phyloP scores from a whole-genome alignment of 2,888 invertebrate genomes.

The Drosophila aldrichi region DNA sequence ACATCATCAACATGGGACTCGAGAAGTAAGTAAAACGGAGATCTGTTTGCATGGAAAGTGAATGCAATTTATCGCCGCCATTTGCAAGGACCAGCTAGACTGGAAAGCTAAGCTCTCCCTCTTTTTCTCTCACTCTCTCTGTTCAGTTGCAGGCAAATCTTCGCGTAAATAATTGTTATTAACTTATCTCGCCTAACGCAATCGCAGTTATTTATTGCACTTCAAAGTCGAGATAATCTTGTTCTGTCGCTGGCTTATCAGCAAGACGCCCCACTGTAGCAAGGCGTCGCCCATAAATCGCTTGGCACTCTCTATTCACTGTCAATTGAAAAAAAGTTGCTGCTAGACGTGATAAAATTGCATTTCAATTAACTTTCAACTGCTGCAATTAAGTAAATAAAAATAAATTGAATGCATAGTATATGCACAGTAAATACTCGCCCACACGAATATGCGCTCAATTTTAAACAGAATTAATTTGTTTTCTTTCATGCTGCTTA shows the following conservation, averaged over 20 bases:
- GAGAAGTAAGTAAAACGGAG: conserved; percentile 63
- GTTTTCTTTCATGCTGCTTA: no score
- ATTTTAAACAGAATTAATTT: no score
- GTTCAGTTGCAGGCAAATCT: not conserved
- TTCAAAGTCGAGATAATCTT: conserved; percentile 52
- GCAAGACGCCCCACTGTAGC: conserved; percentile 5
- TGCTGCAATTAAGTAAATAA: conserved; percentile 9
- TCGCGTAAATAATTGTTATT: conserved; percentile 2
- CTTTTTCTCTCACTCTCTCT: not conserved
- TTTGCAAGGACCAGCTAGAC: conserved; percentile 5
- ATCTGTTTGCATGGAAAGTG: not conserved
- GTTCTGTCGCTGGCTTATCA: conserved; percentile 6
- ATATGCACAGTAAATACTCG: conserved; percentile 4
- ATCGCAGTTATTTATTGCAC: conserved; percentile 45
- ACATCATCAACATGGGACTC: conserved; percentile 63
- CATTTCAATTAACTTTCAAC: conserved; percentile 35
- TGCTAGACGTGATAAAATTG: conserved; percentile 55
- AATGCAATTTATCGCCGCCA: not conserved
- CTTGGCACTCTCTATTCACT: conserved; percentile 5
- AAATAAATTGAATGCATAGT: not conserved
- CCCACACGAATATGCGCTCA: not conserved
- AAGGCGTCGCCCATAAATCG: conserved; percentile 11
- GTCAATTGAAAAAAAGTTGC: conserved; percentile 16
- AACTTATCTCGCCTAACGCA: conserved; percentile 43
- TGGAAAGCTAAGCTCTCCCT: not conserved